These are phyloP conservation scores for Potorous gilbertii DNA, from an alignment of 2,797 vertebrate species.

Conservation along the genomic window DNA sequence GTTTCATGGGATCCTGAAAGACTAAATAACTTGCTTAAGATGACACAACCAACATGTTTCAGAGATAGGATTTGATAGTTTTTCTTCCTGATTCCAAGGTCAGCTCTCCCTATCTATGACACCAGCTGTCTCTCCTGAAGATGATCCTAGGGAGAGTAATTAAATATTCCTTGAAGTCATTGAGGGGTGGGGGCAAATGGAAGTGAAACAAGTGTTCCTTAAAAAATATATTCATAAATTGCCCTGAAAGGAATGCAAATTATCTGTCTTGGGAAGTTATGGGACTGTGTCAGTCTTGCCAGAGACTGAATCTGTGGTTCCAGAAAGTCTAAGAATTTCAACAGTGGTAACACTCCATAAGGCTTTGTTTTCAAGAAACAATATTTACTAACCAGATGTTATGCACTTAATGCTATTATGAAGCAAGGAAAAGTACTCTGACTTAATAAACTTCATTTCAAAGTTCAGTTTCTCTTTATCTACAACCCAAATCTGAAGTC, in stretches of 20 bases:
- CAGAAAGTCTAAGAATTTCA: constrained; percentile 73
- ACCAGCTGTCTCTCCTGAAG: neutral
- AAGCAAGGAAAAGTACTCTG: constrained; percentile 38
- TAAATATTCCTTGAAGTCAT: constrained; percentile 7
- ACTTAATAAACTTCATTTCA: constrained; percentile 24
- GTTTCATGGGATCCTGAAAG: neutral
- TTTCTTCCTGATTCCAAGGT: neutral
- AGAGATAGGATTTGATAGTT: neutral
- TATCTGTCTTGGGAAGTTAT: constrained; percentile 64
- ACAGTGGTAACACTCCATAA: constrained; percentile 42
- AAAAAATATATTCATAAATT: constrained; percentile 35
- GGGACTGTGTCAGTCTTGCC: constrained; percentile 50
- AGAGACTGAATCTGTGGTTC: constrained; percentile 65
- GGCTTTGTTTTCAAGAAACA: constrained; percentile 57
- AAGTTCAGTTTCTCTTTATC: constrained; percentile 7
- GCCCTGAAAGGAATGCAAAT: constrained; percentile 53
- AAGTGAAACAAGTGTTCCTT: neutral
- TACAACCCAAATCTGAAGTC: constrained; percentile 24
- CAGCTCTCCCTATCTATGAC: neutral
- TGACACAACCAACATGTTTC: neutral
- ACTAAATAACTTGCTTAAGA: neutral
- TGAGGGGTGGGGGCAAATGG: neutral
- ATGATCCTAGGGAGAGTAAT: constrained; percentile 32
- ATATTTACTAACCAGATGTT: constrained; percentile 52
- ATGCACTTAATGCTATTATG: constrained; percentile 53